Evolutionary conservation across 2,797 vertebrate species (phyloP).

Genomic region (Sebastes taczanowskii): DNA sequence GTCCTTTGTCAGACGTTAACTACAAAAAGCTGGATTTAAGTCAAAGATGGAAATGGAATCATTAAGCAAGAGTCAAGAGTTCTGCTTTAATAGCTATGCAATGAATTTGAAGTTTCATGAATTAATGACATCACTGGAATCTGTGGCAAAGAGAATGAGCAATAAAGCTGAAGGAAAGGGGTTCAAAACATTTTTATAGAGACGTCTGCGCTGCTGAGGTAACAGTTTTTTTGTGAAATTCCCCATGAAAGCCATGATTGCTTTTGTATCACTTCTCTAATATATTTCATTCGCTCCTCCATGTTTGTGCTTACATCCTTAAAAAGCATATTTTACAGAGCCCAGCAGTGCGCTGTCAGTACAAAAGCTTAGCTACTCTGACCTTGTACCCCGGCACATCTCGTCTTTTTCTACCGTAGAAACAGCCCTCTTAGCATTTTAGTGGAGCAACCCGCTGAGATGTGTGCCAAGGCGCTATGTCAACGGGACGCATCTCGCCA

Average conservation of each 20-base stretch:
- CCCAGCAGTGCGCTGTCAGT: conserved; percentile 31
- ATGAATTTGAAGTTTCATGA: conserved; percentile 31
- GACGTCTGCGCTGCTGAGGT: not conserved
- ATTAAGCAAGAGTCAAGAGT: conserved; percentile 32
- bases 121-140: conserved; percentile 37
- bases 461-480: conserved; percentile 53
- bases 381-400: conserved; percentile 44
- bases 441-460: conserved; percentile 48
- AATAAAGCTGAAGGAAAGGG: conserved; percentile 23
- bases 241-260: conserved; percentile 69
- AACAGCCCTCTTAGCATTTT: conserved; percentile 60
- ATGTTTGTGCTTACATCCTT: conserved; percentile 44
- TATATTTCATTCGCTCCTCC: conserved; percentile 39
- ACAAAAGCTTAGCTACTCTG: conserved; percentile 50
- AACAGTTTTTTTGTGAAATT: conserved; percentile 40
- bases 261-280: conserved; percentile 53
- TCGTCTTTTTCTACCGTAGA: conserved; percentile 32
- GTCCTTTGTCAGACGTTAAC: conserved; percentile 18
- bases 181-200: conserved; percentile 17
- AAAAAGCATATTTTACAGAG: conserved; percentile 43
- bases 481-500: conserved; percentile 54
- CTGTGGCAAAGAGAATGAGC: conserved; percentile 38
- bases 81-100: conserved; percentile 12
- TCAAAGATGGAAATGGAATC: conserved; percentile 41
- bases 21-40: conserved; percentile 26